Percentiles rank a stretch among this genome's conserved stretches.
These are phyloP conservation scores for Phrynocephalus forsythii DNA, from an alignment of 2,797 vertebrate genomes.

Conservation along the genomic window DNA sequence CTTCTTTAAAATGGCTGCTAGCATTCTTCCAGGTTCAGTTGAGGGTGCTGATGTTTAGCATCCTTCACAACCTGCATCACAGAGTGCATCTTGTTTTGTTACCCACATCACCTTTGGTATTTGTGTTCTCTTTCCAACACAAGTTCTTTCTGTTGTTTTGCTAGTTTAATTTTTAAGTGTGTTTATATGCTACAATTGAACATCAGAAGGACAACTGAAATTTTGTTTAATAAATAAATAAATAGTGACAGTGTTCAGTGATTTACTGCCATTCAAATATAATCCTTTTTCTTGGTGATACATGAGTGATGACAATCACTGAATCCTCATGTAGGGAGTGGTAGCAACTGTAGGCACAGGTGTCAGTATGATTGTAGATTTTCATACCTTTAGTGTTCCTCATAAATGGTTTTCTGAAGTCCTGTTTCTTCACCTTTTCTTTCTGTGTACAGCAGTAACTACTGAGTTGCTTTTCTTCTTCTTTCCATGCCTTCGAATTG, in stretches of 20 bases:
- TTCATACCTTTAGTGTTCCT: not conserved
- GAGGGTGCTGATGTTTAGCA: no score
- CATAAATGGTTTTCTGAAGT: not conserved
- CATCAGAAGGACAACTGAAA: not conserved
- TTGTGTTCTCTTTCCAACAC: not conserved
- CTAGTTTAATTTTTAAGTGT: not conserved
- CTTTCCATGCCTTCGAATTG: not conserved
- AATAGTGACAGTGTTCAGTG: not conserved
- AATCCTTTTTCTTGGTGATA: not conserved
- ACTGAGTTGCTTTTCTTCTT: no score
- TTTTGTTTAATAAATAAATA: not conserved
- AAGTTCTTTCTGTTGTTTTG: not conserved
- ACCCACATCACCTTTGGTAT: not conserved
- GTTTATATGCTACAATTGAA: not conserved
- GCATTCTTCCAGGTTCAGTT: no score
- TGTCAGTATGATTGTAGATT: not conserved
- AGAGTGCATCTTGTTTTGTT: no score
- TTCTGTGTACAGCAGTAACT: no score
- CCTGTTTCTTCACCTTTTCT: no score
- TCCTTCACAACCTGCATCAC: no score
- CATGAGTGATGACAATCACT: not conserved
- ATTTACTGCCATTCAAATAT: not conserved
- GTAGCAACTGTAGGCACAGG: not conserved
- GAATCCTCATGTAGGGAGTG: not conserved
- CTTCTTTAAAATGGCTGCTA: no score